Evolutionary conservation across 1,140 invertebrate species (phyloP).

Genomic region (Drosophila pandora): DNA sequence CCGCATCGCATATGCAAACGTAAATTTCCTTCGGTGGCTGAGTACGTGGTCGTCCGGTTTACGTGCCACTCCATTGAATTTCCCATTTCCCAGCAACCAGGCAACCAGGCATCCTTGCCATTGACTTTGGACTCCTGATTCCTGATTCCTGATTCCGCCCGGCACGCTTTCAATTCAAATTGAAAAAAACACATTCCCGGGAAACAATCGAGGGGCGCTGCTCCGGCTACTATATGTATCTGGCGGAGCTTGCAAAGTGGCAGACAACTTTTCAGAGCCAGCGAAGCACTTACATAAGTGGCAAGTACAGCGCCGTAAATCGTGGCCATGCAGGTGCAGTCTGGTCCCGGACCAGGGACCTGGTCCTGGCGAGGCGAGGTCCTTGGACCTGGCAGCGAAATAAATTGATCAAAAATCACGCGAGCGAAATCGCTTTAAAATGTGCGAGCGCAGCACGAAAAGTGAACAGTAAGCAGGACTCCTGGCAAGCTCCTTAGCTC

Average conservation of each 20-base stretch:
- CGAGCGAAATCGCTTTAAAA: slow-evolving; percentile 57
- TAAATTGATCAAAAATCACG: slow-evolving; percentile 69
- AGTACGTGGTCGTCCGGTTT: slow-evolving; percentile 35
- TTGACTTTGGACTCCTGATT: slow-evolving; percentile 8
- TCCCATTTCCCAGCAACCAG: neutral
- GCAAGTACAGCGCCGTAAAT: slow-evolving; percentile 45
- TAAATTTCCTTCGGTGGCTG: slow-evolving; percentile 17
- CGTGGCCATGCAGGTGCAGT: slow-evolving; percentile 24
- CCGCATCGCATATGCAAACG: slow-evolving; percentile 23
- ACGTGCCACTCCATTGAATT: slow-evolving; percentile 33
- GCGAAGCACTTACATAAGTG: slow-evolving; percentile 42
- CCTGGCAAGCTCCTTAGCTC: neutral
- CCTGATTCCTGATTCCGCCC: no score
- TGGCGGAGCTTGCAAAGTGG: slow-evolving; percentile 14
- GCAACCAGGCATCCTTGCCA: neutral
- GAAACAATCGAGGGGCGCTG: slow-evolving; percentile 44
- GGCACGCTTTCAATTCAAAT: slow-evolving; percentile 49
- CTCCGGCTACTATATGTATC: neutral
- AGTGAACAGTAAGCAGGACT: no score
- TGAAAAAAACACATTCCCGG: slow-evolving; percentile 39
- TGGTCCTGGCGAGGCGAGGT: slow-evolving; percentile 13
- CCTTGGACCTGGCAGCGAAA: slow-evolving; percentile 17
- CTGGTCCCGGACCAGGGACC: slow-evolving; percentile 2
- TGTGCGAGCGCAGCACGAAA: slow-evolving; percentile 36
- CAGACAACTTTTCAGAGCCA: slow-evolving; percentile 29